Conservation (phyloP, 2,888 invertebrate genomes). For the Hemaris fuciformis region DNA sequence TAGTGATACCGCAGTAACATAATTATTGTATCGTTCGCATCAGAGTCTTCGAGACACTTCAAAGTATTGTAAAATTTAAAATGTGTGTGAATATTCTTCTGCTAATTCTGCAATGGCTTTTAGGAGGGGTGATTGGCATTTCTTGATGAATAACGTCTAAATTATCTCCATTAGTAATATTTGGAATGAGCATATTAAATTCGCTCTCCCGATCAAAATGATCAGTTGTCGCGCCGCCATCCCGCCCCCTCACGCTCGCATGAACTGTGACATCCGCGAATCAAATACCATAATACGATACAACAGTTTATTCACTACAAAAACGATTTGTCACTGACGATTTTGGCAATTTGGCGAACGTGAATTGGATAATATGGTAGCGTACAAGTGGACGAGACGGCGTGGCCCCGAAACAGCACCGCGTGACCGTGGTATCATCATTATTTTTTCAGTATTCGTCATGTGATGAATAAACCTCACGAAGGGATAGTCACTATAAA, state of each 20-base stretch:
- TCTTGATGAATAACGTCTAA: no score
- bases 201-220: neutral
- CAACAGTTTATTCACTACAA: slow-evolving; percentile 43
- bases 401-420: neutral
- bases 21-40: no score
- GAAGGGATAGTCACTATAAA: no score
- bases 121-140: no score
- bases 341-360: slow-evolving; percentile 48
- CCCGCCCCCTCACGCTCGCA: neutral
- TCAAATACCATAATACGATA: slow-evolving; percentile 19
- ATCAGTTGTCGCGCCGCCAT: neutral
- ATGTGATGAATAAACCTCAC: no score
- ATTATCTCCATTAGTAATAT: no score
- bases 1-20: no score
- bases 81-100: no score
- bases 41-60: no score
- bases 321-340: slow-evolving; percentile 40
- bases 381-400: neutral
- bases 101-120: no score
- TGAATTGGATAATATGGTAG: slow-evolving; percentile 49
- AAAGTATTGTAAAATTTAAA: no score
- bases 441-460: neutral
- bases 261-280: slow-evolving; percentile 22
- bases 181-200: no score
- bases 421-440: neutral